Percentiles rank a stretch among this genome's conserved stretches.
Conservation (phyloP, 2,888 invertebrate genomes). For the Ganaspis brasiliensis region DNA sequence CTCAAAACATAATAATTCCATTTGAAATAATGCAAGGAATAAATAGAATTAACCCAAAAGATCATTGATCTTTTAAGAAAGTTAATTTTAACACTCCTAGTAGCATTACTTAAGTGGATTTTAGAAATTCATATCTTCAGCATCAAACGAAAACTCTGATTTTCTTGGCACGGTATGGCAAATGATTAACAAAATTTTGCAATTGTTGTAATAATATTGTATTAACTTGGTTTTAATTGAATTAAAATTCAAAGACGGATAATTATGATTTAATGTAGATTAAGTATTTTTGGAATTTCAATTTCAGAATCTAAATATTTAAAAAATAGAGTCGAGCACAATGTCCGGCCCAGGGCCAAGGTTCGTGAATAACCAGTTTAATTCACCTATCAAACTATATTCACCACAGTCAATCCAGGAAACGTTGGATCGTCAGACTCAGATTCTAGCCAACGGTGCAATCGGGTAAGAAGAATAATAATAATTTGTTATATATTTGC, state of each 20-base stretch:
- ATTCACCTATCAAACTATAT: slow-evolving; percentile 93
- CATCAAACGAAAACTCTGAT: no score
- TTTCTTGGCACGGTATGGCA: slow-evolving; percentile 32
- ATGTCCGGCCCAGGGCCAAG: slow-evolving; percentile 88
- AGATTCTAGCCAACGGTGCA: slow-evolving; percentile 89
- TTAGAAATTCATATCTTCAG: not conserved
- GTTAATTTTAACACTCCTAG: slow-evolving; percentile 5
- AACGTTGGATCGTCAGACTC: slow-evolving; percentile 89
- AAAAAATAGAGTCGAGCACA: slow-evolving; percentile 71
- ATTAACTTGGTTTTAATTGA: no score
- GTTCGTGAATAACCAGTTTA: slow-evolving; percentile 94
- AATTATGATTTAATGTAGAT: no score
- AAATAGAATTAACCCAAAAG: slow-evolving; percentile 1
- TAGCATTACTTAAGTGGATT: no score
- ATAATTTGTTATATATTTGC: slow-evolving; percentile 5
- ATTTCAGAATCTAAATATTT: slow-evolving; percentile 13
- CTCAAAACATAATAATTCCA: not conserved
- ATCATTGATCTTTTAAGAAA: slow-evolving; percentile 28
- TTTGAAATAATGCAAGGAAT: not conserved
- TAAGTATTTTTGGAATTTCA: no score
- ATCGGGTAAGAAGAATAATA: slow-evolving; percentile 86
- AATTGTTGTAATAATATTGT: no score
- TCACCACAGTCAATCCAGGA: slow-evolving; percentile 91
- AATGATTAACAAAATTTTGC: no score
- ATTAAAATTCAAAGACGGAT: no score